Conservation (phyloP, 2,888 invertebrate species). For the Petrolisthes cinctipes region DNA sequence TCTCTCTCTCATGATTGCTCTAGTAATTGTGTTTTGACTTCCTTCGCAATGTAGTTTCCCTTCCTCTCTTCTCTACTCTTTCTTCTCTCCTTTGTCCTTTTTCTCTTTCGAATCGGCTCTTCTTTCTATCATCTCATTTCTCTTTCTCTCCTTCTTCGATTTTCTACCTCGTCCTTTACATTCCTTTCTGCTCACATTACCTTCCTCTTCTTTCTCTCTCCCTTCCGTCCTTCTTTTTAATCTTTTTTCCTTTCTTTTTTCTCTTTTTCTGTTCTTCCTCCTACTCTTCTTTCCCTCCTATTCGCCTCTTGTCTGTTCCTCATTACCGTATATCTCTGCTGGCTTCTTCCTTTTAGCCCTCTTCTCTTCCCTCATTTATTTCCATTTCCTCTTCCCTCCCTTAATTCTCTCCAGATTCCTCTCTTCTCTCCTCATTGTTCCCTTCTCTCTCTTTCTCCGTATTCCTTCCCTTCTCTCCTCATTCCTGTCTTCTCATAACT, state of each 20-base stretch:
- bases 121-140: neutral
- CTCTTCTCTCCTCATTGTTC: neutral
- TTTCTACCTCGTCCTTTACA: neutral
- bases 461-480: neutral
- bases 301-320: neutral
- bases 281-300: neutral
- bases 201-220: neutral
- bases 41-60: neutral
- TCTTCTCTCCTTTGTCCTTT: neutral
- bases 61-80: neutral
- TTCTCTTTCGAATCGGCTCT: neutral
- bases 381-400: neutral
- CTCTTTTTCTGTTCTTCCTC: neutral
- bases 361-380: neutral
- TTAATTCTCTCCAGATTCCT: neutral
- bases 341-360: neutral
- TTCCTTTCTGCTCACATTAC: no score
- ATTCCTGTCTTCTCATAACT: neutral
- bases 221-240: neutral
- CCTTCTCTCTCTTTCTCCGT: neutral
- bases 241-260: neutral
- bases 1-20: neutral
- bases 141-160: neutral
- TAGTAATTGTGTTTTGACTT: neutral
- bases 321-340: neutral